Base-by-base conservation (phyloP, 2,888 invertebrate genomes). In the Meteorus cinctellus region DNA sequence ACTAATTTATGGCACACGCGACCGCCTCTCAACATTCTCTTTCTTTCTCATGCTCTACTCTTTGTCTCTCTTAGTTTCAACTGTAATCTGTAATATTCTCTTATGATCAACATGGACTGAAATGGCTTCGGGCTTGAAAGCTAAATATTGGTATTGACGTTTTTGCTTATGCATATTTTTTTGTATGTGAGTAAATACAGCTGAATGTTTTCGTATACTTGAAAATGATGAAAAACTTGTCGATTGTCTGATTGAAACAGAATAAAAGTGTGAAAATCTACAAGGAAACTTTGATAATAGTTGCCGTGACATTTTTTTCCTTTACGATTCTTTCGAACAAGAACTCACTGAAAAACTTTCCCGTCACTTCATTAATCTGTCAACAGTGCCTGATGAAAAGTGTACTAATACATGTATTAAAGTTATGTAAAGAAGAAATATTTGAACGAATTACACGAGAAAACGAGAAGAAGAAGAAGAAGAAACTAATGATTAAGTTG, bases 1-100 rank as follows among this genome's bases (percentile, higher is more conserved):
- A 65, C 65, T 65, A 65, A 65, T 65, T 65, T 65, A 65, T 65
- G 65, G 65, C 65, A 19, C 65, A 65, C 65, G 65, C 65, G 36
- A 55, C 55, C 55, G 55, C 55, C 55, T 55, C 65, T 65, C 19
- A 29, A 62, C 31, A 62, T 62, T 62, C 27, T 31, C 62, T 4
- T 10, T 29, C 31, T 16, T n/a, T 31, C 31, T 29, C 31, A 27
- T 29, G 12, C 62, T 62, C 62, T n/a, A 27, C 59, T 24, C 27
- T 60, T 12, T 27, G 59, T 60, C 59, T 48, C 27, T 60, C 24
- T 60, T 16, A n/a, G 27, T 31, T 62, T 62, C 62, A 31, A 62
- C 62, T 24, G 65, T 65, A 65, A 65, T 65, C 65, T 65, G 34
- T n/a, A 19, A 65, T 65, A 65, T 65, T 65, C 36, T 65, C 36